Evolutionary conservation across 2,113 vertebrate species (phyloP), one percentile per base, ranked within the genome.

Genomic region (Condylura cristata): DNA sequence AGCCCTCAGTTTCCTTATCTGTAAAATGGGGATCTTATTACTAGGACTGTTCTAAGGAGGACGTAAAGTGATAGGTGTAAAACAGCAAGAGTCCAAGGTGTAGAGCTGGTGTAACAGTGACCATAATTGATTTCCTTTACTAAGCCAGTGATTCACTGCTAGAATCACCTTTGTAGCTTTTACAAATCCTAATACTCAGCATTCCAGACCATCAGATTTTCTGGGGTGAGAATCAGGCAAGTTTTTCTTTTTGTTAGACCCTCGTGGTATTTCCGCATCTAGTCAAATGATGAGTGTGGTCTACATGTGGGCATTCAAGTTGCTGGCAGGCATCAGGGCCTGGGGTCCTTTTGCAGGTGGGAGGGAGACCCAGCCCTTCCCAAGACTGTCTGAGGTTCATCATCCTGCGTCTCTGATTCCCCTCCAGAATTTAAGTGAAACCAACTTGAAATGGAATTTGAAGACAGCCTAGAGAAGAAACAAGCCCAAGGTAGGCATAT

Each of bases 331-430:
- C 51, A 66, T 32, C 22, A 3, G 12, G 63, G 37, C 17, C 56
- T 75, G 68, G n/a, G 17, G n/a, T 16, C 3, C 11, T 0, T 1
- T 16, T n/a, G n/a, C 8, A 22, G 0, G 18, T 51, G 24, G 20
- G 30, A 74, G 39, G 60, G 22, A 37, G 24, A 12, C 13, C 56
- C 26, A 3, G 37, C 37, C 63, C 28, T 34, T 41, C 24, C 65
- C 61, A 11, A 32, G 13, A 7, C 86, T 32, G 17, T 37, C 7
- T 6, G 8, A 78, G 11, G 28, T 41, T 20, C 53, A 68, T 72
- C 34, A 17, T 12, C 61, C 51, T 17, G 53, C 24, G 1, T 20
- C 7, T 51, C 68, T 75, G 32, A 17, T 44, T 34, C 34, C 24
- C 24, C 22, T 4, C 2, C 14, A 53, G 84, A 39, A 48, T 78